Percentiles rank a stretch among this genome's conserved stretches.
Evolutionary conservation across 1,140 invertebrate species (phyloP).

Genomic region (Neotoxoptera formosana): DNA sequence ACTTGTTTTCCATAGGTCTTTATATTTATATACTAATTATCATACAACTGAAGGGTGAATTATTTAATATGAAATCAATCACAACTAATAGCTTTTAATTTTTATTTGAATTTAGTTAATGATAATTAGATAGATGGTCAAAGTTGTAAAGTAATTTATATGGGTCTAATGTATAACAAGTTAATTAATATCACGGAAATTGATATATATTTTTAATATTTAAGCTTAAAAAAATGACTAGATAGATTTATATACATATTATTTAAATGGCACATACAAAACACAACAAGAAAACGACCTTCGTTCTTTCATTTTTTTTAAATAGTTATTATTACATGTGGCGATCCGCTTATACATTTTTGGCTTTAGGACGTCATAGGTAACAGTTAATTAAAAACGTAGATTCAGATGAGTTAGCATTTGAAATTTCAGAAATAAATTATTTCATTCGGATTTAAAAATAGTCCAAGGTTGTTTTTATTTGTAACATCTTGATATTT

Average conservation of each 20-base stretch:
- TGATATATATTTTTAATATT: neutral
- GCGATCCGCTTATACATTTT: neutral
- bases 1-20: neutral
- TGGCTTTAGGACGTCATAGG: constrained; percentile 23
- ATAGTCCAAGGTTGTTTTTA: constrained; percentile 24
- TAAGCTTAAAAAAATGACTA: constrained; percentile 21
- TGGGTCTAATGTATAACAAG: neutral
- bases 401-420: constrained; percentile 34
- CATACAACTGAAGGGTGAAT: neutral
- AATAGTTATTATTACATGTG: neutral
- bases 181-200: neutral
- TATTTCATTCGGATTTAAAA: constrained; percentile 5
- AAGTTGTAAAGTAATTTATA: too few species aligned
- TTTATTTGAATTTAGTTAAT: neutral
- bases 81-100: neutral
- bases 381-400: constrained; percentile 34
- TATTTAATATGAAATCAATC: too few species aligned
- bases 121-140: too few species aligned
- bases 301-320: neutral
- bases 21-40: neutral
- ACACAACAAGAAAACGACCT: neutral
- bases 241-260: neutral
- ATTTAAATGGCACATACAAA: neutral
- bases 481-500: neutral
- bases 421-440: neutral